Base-by-base conservation (phyloP, 92 coral and sea anemone species). In the Phenganax subtilis region DNA sequence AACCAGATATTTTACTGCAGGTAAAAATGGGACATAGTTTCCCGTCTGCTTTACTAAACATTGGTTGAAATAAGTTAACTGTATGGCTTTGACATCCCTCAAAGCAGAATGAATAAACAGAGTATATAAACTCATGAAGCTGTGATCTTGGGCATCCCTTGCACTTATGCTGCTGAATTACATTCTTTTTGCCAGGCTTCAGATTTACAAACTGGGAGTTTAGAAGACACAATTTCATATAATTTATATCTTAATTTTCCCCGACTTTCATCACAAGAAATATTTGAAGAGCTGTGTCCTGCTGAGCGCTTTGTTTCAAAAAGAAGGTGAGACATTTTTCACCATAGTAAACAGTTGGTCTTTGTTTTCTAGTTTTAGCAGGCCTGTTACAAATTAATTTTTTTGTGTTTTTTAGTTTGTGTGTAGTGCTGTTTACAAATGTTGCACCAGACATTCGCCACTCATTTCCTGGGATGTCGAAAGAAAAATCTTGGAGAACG, bases 301-400 rank as follows among this genome's bases (percentile, higher is more conserved):
- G 96, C 92, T 82, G 97, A 92, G 84, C 85, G 90, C 67, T 90
- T 87, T 78, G 79, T 89, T 78, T 90, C 97, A 6, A 90, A 87
- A 55, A 74, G 92, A 71, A 92, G 90, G 97, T 92, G 54, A 37
- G 87, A 30, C 10, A 30, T 28, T 68, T 7, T 0, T 68, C 20
- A 10, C 10, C 53, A 25, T 11, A 15, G 44, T 8, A 54, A 29
- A 20, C 9, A 10, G 10, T n/a, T 58, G 9, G 10, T 16, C 66
- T 7, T 16, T 75, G 31, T 55, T 71, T 20, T 16, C 17, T 6
- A 17, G 9, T 17, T 62, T 30, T 57, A 28, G 1, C 3, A 54
- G 47, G 47, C 37, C 68, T 37, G 6, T 10, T 63, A 4, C 44
- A 51, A 8, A 20, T 55, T 27, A 63, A 20, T 8, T 66, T 59